Conservation (phyloP, 2,113 vertebrate genomes). For the Aphyosemion australe region DNA sequence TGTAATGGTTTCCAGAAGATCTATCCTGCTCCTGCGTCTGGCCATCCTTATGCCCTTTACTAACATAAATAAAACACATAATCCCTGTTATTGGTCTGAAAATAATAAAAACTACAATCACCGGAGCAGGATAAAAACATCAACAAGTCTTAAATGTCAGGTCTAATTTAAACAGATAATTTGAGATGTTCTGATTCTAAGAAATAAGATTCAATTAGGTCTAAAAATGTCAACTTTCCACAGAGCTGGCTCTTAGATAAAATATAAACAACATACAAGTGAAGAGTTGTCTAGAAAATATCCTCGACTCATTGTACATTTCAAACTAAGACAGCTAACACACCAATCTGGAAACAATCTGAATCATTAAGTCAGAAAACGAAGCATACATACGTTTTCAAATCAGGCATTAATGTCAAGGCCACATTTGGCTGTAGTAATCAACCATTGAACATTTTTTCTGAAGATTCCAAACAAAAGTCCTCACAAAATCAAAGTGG, state of each 20-base stretch:
- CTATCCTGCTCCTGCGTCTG: slow-evolving; percentile 73
- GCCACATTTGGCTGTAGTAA: slow-evolving; percentile 56
- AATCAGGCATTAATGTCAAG: slow-evolving; percentile 61
- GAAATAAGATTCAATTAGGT: too few species aligned
- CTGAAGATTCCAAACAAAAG: slow-evolving; percentile 16
- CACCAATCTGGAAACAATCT: slow-evolving; percentile 22
- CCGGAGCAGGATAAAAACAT: too few species aligned
- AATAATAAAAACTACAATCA: not conserved
- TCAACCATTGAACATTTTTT: slow-evolving; percentile 50
- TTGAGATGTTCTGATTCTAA: too few species aligned
- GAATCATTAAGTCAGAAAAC: slow-evolving; percentile 57
- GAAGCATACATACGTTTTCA: slow-evolving; percentile 62
- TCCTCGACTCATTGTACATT: slow-evolving; percentile 5
- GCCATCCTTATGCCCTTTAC: slow-evolving; percentile 88
- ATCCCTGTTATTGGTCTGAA: too few species aligned
- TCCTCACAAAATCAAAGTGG: slow-evolving; percentile 28
- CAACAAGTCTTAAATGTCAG: too few species aligned
- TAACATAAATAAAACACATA: slow-evolving; percentile 35
- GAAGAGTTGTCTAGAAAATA: too few species aligned
- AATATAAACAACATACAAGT: too few species aligned
- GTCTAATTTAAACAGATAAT: too few species aligned
- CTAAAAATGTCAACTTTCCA: too few species aligned
- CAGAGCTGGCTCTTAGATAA: too few species aligned
- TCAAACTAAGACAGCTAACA: not conserved
- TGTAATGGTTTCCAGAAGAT: slow-evolving; percentile 80